Percentiles rank a stretch among this genome's conserved stretches.
These are phyloP conservation scores for Lasioglossum leucozonium DNA, from an alignment of 2,888 invertebrate species.

Conservation along the genomic window DNA sequence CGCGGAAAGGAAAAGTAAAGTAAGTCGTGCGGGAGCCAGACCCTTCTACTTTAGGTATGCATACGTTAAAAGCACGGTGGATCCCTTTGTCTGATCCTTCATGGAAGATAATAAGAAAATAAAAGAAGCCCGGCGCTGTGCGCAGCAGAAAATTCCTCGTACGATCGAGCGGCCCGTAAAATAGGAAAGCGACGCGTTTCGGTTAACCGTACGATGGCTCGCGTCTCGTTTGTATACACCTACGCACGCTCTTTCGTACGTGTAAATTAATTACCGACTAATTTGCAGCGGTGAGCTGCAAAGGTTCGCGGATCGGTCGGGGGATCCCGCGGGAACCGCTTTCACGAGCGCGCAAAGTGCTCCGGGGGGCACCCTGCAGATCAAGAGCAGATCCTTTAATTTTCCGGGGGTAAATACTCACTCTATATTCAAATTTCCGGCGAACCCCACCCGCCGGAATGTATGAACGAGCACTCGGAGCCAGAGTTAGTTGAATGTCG, in stretches of 20 bases:
- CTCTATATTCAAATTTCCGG: conserved; percentile 43
- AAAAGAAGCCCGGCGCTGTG: background rate
- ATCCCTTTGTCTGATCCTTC: conserved; percentile 36
- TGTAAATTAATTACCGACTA: conserved; percentile 20
- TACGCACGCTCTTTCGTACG: too few species aligned
- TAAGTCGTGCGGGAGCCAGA: conserved; percentile 34
- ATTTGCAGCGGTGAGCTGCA: background rate
- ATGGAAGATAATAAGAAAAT: conserved; percentile 38
- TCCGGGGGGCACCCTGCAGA: background rate
- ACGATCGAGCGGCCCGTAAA: conserved; percentile 12
- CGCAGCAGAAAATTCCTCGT: conserved; percentile 19
- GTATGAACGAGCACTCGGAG: background rate
- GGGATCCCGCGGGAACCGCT: background rate
- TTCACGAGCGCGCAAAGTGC: background rate
- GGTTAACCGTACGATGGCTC: background rate
- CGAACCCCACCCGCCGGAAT: background rate
- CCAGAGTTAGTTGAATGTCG: background rate
- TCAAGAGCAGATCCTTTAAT: conserved; percentile 37
- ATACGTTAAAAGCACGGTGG: conserved; percentile 26
- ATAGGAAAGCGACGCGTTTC: conserved; percentile 1
- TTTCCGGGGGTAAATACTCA: conserved; percentile 32
- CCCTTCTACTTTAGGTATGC: conserved; percentile 17
- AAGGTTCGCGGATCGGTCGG: background rate
- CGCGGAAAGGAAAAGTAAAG: conserved; percentile 1
- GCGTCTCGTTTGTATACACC: background rate